Percentiles rank a stretch among this genome's conserved stretches.
Conservation (phyloP, 2,888 invertebrate genomes). For the Lamellibrachia satsuma region DNA sequence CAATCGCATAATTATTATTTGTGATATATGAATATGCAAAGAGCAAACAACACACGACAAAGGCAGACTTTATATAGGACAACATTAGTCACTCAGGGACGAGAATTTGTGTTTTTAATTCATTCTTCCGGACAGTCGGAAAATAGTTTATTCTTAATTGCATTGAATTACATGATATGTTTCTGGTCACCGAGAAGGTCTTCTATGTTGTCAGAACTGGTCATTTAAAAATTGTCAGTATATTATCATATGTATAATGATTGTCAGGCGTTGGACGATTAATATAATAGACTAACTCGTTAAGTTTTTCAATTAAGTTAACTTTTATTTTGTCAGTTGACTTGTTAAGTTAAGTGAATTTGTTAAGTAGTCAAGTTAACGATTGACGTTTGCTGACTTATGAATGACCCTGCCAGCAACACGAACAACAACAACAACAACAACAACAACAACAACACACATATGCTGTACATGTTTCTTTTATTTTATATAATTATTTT, state of each 20-base stretch:
- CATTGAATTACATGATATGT: background rate
- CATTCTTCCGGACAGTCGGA: background rate
- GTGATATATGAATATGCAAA: background rate
- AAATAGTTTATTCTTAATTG: background rate
- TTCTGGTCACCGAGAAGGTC: constrained; percentile 13
- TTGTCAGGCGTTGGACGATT: background rate
- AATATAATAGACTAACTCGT: background rate
- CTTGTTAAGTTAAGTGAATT: no score
- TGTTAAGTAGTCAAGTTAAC: no score
- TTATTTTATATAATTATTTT: background rate
- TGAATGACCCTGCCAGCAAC: no score
- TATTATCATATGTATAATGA: background rate
- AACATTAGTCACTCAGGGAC: background rate
- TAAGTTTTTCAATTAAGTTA: background rate
- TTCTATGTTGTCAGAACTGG: background rate
- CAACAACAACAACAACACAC: no score
- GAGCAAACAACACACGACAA: background rate
- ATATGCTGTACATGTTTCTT: no score
- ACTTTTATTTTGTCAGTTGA: no score
- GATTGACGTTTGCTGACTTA: no score
- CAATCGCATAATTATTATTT: background rate
- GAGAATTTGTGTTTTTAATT: background rate
- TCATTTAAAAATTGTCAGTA: background rate
- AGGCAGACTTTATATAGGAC: background rate
- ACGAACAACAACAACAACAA: no score